phyloP scores from a whole-genome alignment of 2,113 vertebrate species.

The Euleptes europaea region DNA sequence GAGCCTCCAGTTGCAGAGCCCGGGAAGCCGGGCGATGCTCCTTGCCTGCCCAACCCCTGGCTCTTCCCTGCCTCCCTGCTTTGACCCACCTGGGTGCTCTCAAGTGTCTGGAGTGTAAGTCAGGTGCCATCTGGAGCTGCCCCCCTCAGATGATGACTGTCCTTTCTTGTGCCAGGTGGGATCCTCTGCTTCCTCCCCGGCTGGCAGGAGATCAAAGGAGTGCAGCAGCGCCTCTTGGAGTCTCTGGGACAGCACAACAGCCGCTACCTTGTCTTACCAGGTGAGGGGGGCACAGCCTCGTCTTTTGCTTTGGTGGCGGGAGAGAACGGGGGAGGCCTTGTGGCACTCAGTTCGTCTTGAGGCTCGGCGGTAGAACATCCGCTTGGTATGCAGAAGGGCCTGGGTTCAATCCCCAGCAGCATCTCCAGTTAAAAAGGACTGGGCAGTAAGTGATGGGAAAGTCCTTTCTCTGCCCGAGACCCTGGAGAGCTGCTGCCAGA shows the following conservation, averaged over 20 bases:
- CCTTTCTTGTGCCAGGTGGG: constrained; percentile 79
- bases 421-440: too few species aligned
- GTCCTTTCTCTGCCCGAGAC: too few species aligned
- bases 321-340: too few species aligned
- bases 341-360: too few species aligned
- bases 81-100: not conserved
- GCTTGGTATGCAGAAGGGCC: too few species aligned
- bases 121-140: too few species aligned
- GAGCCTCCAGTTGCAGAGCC: not conserved
- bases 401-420: too few species aligned
- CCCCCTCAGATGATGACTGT: not conserved
- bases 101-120: not conserved
- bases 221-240: constrained; percentile 87
- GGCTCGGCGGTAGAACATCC: too few species aligned
- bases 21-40: not conserved
- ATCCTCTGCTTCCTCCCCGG: constrained; percentile 96
- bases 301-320: not conserved
- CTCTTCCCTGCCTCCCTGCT: not conserved
- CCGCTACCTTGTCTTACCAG: constrained; percentile 86
- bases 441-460: too few species aligned
- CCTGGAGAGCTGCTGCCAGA: too few species aligned
- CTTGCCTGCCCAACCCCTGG: not conserved
- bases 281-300: constrained; percentile 71
- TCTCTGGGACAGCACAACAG: constrained; percentile 73
- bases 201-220: constrained; percentile 94